These are phyloP conservation scores for Cryptosula pallasiana DNA, from an alignment of 2,888 invertebrate genomes.

Conservation along the genomic window DNA sequence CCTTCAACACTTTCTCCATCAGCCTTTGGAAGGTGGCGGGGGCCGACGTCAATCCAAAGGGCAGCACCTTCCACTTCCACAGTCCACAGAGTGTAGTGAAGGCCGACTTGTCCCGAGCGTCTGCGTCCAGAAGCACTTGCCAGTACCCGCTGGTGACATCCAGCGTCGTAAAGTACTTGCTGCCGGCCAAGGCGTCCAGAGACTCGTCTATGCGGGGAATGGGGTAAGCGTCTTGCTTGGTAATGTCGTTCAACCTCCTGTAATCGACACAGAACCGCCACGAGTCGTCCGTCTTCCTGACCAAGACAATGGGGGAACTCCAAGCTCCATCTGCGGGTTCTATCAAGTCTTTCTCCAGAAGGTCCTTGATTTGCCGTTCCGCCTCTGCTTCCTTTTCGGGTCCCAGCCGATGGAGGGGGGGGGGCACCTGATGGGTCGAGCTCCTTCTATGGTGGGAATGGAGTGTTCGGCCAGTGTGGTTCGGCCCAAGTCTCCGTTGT, in stretches of 20 bases:
- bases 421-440: neutral
- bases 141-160: neutral
- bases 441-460: neutral
- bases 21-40: constrained; percentile 2
- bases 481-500: neutral
- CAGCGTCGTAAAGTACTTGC: constrained; percentile 6
- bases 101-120: neutral
- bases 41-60: neutral
- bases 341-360: neutral
- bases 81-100: neutral
- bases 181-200: neutral
- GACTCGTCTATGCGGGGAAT: neutral
- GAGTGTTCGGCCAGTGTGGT: neutral
- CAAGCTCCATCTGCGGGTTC: neutral
- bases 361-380: neutral
- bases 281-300: neutral
- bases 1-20: neutral
- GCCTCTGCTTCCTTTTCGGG: neutral
- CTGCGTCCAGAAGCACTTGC: neutral
- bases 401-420: neutral
- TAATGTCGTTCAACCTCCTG: neutral
- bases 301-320: neutral
- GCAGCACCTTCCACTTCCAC: neutral
- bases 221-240: neutral
- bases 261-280: neutral